Base-by-base conservation (phyloP, 2,113 vertebrate genomes). In the Sminthopsis crassicaudata region DNA sequence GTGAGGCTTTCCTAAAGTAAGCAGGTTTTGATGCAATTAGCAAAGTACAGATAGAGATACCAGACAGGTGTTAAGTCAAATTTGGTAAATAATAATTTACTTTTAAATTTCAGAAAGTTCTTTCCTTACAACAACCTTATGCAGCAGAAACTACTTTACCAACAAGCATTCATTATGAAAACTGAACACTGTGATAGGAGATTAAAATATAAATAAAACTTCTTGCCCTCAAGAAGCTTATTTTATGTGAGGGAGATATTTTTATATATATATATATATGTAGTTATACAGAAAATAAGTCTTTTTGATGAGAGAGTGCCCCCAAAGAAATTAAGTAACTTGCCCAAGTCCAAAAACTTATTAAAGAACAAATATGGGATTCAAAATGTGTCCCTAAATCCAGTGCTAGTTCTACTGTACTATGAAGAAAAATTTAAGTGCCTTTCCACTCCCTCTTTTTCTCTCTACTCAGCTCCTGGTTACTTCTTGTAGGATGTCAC, bases 321-420 rank as follows among this genome's bases (percentile, higher is more conserved):
- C 95, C 25, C 42, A 91, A 27, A 94, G 91, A 84, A 27, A 27
- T 93, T 94, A 91, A 91, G 60, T 93, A 90, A 91, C 23, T 52
- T 93, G 19, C 42, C 52, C 89, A 55, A 89, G 22, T 94, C 53
- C 36, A 53, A 22, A 93, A 11, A 67, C 19, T 16, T 95, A 67
- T 36, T 88, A 84, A 94, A 24, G 46, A 92, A 93, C 89, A 91
- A 53, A 95, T 52, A 26, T 90, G n/a, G 90, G 67, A 91, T 95
- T 95, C 90, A 89, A 95, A 96, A 90, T 16, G 51, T 55, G 76
- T 52, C 91, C 94, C 90, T 60, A 93, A 96, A 92, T 95, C 54
- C 36, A 60, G 52, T 11, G 19, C n/a, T 42, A 22, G 16, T 84
- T 84, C 36, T 26, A 84, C n/a, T 84, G n/a, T 42, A 84, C 36